Base-by-base conservation (phyloP, 2,888 invertebrate species). In the Mallateleia sp. region DNA sequence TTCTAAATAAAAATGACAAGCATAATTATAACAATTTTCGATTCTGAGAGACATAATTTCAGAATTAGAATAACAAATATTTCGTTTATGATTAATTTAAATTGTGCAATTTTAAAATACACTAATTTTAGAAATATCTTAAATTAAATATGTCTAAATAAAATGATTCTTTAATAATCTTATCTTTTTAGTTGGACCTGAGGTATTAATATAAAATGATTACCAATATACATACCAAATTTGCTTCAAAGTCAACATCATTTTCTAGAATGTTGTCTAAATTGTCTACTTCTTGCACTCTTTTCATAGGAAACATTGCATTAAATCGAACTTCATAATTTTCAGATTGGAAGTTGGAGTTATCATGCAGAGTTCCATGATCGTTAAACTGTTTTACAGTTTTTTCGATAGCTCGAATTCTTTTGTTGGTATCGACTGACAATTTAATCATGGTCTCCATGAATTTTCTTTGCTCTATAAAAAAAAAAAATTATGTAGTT, bases 241-340 rank as follows among this genome's bases (percentile, higher is more conserved):
- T 62, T n/a, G 2, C 62, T 62, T 34, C 22, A 24, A 62, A 62
- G 20, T 62, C 42, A 22, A 22, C 24, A 42, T 62, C 42, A 11
- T 42, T 62, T 14, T 62, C 62, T 22, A 62, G 24, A 62, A 42
- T 62, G 20, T 62, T 62, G 18, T 62, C 62, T 20, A 62, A 5
- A 22, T 34, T 42, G 22, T 42, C 38, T 34, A 62, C 20, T 20
- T 62, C 42, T 62, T 62, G 32, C 9, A 62, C 34, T 22, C 34
- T 62, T 20, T 62, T 62, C 38, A 62, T 62, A 0, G 62, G 62
- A 62, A 62, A 62, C 22, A 38, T 8, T 2, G 34, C 42, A n/a
- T 62, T 62, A 42, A 62, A 62, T 62, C 22, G 34, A 20, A 42
- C 42, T 42, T 62, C 62, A 24, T 62, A 62, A 42, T 62, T 62